Percentiles rank a stretch among this genome's conserved stretches.
These are phyloP conservation scores for Spodoptera frugiperda DNA, from an alignment of 1,140 invertebrate species.

Conservation along the genomic window DNA sequence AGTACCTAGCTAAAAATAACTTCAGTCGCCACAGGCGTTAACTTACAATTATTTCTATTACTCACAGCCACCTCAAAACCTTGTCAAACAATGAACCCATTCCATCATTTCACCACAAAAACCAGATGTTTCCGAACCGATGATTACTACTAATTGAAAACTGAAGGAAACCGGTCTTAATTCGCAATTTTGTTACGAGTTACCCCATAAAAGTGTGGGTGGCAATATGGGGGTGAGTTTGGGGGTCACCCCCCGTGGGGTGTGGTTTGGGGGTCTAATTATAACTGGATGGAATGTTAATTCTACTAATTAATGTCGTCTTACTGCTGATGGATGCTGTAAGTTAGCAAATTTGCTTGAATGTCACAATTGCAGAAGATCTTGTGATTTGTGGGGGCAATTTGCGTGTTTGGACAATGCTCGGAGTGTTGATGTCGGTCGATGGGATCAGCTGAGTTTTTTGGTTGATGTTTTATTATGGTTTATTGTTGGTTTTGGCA, in stretches of 20 bases:
- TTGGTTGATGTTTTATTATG: too few species aligned
- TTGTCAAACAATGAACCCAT: not conserved
- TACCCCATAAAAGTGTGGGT: conserved; percentile 29
- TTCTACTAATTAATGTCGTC: conserved; percentile 47
- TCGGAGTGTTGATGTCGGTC: not conserved
- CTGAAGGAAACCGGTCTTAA: conserved; percentile 41
- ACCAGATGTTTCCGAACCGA: conserved; percentile 38
- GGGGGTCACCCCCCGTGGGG: not conserved
- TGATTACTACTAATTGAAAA: conserved; percentile 43
- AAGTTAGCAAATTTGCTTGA: conserved; percentile 37
- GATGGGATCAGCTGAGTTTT: too few species aligned
- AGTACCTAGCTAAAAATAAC: too few species aligned
- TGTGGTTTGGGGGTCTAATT: conserved; percentile 33
- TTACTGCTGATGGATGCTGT: conserved; percentile 43
- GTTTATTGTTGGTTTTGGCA: too few species aligned
- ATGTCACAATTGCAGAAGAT: conserved; percentile 22
- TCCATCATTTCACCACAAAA: conserved; percentile 5
- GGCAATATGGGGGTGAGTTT: not conserved
- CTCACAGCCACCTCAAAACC: not conserved
- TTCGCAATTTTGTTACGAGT: conserved; percentile 40
- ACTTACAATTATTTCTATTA: not conserved
- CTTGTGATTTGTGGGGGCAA: conserved; percentile 26
- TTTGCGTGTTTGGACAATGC: conserved; percentile 12
- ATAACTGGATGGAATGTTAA: conserved; percentile 49
- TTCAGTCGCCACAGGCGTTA: not conserved